Base-by-base conservation (phyloP, 2,888 invertebrate genomes). In the Syrphus vitripennis region DNA sequence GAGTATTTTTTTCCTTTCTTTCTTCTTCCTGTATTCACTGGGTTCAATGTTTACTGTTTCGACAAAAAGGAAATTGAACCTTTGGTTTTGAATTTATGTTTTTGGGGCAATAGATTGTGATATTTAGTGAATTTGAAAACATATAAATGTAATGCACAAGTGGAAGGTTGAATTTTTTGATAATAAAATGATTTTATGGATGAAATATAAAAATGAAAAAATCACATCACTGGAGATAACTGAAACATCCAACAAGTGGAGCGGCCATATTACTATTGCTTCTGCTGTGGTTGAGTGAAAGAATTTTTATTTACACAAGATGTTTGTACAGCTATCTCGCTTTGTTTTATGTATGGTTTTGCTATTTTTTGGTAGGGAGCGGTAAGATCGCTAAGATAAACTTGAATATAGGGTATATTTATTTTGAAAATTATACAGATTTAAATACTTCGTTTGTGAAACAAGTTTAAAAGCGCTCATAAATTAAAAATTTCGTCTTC, bases 241-340 rank as follows among this genome's bases (percentile, higher is more conserved):
- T 72, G 14, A 72, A 78, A 42, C 76, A 82, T 65, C 86, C 82
- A 86, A 82, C 82, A 86, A 86, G 86, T 86, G 82, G 72, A 72
- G 82, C 82, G 70, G 86, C 86, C 86, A 86, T 86, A 74, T 82
- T 86, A 26, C 74, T 86, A 74, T 82, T 86, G 21, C 74, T 86
- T 86, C 72, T 59, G 3, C 16, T 45, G 31, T 82, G 69, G 6
- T 14, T 77, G 72, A 61, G 61, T 77, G 81, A 77, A 82, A 59
- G 77, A 76, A 86, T 72, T 42, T n/a, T 50, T 71, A 31, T 31
- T 65, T 45, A 42, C 26, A 59, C 31, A 21, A 5, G 5, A 10
- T 29, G 14, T 3, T 29, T 14, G 14, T 65, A 21, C 12, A 14
- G 6, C 6, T 48, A 21, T 65, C 65, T 48, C 48, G 16, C 63